These are phyloP conservation scores for Erythrolamprus reginae DNA, from an alignment of 2,113 vertebrate genomes.

Conservation along the genomic window DNA sequence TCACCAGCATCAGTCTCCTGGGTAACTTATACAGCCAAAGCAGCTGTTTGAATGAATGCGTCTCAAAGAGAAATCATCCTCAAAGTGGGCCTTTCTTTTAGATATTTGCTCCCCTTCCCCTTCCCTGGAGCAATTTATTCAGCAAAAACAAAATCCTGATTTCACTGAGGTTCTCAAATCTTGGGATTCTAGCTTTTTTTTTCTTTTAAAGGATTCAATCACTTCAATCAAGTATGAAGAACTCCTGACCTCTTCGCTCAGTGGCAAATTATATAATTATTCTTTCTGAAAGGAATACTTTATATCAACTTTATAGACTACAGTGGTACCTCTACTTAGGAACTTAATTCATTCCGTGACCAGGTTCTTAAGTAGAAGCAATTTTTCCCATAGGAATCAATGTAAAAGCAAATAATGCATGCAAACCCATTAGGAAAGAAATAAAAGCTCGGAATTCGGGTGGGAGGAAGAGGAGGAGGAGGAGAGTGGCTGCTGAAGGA, in stretches of 20 bases:
- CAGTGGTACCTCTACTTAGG: too few species aligned
- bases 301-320: background rate
- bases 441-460: too few species aligned
- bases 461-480: too few species aligned
- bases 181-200: background rate
- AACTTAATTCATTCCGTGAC: too few species aligned
- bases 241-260: background rate
- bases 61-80: background rate
- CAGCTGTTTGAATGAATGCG: conserved; percentile 20
- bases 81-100: conserved; percentile 1
- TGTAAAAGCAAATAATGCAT: too few species aligned
- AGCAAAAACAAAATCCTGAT: background rate
- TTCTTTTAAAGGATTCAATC: background rate
- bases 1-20: background rate
- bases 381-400: too few species aligned
- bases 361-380: too few species aligned
- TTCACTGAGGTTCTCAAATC: background rate
- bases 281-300: background rate
- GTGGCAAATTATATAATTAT: background rate
- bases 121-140: background rate
- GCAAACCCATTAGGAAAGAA: too few species aligned
- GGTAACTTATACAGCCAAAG: background rate
- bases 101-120: conserved; percentile 25
- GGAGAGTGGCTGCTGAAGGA: too few species aligned
- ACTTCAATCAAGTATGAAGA: background rate